Conservation (phyloP, 2,113 vertebrate species). For the Callithrix jacchus region DNA sequence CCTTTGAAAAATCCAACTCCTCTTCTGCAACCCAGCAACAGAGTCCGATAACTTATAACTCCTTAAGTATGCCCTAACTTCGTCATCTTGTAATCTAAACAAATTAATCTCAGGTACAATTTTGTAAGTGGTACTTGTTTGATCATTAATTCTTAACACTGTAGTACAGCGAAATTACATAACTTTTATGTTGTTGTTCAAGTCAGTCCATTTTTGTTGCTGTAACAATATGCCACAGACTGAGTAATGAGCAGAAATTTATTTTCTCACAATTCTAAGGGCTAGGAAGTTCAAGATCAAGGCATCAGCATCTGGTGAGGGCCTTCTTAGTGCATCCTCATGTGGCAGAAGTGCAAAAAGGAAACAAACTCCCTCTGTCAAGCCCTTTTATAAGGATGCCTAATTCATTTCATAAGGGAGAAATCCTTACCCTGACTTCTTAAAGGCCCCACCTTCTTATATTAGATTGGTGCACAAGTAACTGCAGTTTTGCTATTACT, state of each 20-base stretch:
- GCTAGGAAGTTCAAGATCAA: neutral
- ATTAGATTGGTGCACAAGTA: no score
- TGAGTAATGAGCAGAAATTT: neutral
- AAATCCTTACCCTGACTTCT: neutral
- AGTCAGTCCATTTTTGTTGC: neutral
- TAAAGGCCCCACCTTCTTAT: neutral
- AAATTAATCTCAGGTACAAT: neutral
- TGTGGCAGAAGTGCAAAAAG: neutral
- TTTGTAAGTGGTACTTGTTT: slow-evolving; percentile 2
- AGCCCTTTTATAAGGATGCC: neutral
- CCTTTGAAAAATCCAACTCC: slow-evolving; percentile 21
- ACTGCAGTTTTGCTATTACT: no score
- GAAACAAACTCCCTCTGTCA: neutral
- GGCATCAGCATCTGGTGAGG: neutral
- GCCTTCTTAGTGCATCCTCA: neutral
- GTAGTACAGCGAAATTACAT: slow-evolving; percentile 6
- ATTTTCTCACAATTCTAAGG: neutral
- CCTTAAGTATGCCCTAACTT: neutral
- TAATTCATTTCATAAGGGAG: neutral
- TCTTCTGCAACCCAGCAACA: neutral
- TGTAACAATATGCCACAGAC: neutral
- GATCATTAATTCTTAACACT: slow-evolving; percentile 15
- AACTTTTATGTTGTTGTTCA: neutral
- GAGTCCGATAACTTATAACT: neutral
- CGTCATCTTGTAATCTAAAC: neutral